These are phyloP conservation scores for Sminthurinus aureus DNA, from an alignment of 2,888 invertebrate species.

Conservation along the genomic window DNA sequence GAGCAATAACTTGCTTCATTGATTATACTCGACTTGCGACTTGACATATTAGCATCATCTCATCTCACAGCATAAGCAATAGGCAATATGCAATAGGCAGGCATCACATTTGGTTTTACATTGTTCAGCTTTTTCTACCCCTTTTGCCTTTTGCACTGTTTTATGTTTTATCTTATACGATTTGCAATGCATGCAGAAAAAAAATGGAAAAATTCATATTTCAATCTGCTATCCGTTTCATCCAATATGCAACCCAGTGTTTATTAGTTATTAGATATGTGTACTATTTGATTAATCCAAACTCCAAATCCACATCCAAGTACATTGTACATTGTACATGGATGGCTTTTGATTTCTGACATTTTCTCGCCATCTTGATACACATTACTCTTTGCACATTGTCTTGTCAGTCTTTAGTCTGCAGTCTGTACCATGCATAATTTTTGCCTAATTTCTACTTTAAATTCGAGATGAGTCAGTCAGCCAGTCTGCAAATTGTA, in stretches of 20 bases:
- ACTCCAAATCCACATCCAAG: too few relatives aligned
- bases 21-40: conserved; percentile 1
- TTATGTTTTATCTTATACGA: too few relatives aligned
- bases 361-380: not conserved
- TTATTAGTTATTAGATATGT: too few relatives aligned
- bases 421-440: not conserved
- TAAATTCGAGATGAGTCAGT: too few relatives aligned
- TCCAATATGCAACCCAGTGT: not conserved
- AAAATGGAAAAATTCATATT: too few relatives aligned
- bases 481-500: too few relatives aligned
- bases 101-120: not conserved
- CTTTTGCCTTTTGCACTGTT: not conserved
- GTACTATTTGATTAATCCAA: too few relatives aligned
- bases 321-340: too few relatives aligned
- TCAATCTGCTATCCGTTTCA: not conserved
- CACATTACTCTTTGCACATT: not conserved
- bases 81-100: not conserved
- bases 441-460: not conserved
- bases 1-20: conserved; percentile 33
- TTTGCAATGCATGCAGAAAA: too few relatives aligned
- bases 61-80: not conserved
- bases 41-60: not conserved
- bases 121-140: not conserved
- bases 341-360: not conserved
- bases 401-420: not conserved